phyloP scores from a whole-genome alignment of 2,888 invertebrate species.

The Drosophila crucigera region DNA sequence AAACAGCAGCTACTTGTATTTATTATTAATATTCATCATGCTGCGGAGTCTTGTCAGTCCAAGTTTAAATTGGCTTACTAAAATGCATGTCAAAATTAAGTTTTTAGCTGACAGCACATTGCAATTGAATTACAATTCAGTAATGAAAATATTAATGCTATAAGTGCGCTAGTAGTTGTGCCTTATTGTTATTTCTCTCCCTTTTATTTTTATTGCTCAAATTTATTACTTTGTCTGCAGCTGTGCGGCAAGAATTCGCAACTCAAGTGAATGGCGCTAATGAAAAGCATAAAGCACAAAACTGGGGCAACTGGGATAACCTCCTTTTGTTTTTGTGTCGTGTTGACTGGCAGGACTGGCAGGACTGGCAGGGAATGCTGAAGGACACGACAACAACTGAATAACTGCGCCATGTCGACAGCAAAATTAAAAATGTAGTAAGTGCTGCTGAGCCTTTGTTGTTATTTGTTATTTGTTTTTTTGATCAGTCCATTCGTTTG shows the following conservation, averaged over 20 bases:
- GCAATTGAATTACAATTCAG: neutral
- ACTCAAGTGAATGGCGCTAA: conserved; percentile 68
- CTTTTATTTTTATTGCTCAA: conserved; percentile 13
- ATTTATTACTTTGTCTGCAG: conserved; percentile 45
- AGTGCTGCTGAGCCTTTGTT: neutral
- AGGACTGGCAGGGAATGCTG: neutral
- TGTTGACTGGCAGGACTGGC: neutral
- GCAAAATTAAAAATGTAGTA: conserved; percentile 32
- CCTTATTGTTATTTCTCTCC: neutral
- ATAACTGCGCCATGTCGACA: conserved; percentile 20
- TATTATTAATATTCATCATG: neutral
- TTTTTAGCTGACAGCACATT: neutral
- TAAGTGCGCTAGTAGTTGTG: neutral
- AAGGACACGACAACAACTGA: conserved; percentile 33
- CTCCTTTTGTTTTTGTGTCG: conserved; percentile 14
- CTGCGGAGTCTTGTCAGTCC: neutral
- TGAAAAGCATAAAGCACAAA: conserved; percentile 62
- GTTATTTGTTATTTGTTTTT: conserved; percentile 1
- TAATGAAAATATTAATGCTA: neutral
- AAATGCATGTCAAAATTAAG: neutral
- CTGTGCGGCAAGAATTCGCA: conserved; percentile 46
- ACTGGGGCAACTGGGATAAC: conserved; percentile 26
- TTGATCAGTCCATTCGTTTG: conserved; percentile 5
- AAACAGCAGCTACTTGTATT: conserved; percentile 7
- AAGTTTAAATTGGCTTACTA: neutral